Evolutionary conservation across 2,888 invertebrate species (phyloP).

Genomic region (Stenichneumon culpator): DNA sequence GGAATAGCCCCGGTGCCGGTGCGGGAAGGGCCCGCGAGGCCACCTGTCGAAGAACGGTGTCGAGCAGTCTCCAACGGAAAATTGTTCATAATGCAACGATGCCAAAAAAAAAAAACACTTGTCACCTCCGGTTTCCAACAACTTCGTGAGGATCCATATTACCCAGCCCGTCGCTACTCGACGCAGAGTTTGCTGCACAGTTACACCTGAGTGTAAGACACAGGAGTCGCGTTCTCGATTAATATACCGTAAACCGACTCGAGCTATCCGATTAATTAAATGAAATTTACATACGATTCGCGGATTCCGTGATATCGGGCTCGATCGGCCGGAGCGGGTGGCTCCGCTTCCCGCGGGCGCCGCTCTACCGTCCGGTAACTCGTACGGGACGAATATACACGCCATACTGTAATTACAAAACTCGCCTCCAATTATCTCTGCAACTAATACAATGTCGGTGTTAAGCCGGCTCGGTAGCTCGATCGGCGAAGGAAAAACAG

Average conservation of each 20-base stretch:
- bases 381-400: neutral
- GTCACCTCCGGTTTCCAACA: conserved; percentile 57
- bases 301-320: conserved; percentile 64
- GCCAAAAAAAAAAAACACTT: conserved; percentile 44
- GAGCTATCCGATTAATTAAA: conserved; percentile 61
- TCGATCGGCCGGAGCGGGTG: conserved; percentile 56
- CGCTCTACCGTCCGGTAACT: conserved; percentile 25
- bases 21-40: conserved; percentile 35
- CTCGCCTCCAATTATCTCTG: conserved; percentile 65
- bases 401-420: conserved; percentile 40
- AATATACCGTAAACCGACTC: conserved; percentile 47
- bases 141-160: conserved; percentile 33
- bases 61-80: conserved; percentile 59
- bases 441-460: conserved; percentile 66
- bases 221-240: conserved; percentile 52
- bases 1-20: neutral
- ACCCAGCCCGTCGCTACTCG: neutral
- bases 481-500: conserved; percentile 45
- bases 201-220: neutral
- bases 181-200: neutral
- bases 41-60: conserved; percentile 69
- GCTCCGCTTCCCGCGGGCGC: conserved; percentile 44
- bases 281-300: conserved; percentile 62
- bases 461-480: conserved; percentile 23
- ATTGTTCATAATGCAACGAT: conserved; percentile 54